Conservation (phyloP, 2,113 vertebrate species). For the Zapus hudsonius region DNA sequence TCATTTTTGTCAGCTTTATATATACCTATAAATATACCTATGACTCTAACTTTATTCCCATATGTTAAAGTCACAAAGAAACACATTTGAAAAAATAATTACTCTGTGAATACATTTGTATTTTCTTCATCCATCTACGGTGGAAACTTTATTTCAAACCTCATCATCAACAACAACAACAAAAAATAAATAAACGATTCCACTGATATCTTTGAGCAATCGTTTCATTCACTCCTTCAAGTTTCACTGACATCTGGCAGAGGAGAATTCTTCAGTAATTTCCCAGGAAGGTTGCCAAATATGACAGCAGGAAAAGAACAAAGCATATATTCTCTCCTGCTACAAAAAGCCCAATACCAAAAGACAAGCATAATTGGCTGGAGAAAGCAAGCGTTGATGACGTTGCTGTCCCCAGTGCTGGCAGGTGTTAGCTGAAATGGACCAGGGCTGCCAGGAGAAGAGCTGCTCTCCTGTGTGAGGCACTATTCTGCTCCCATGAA, state of each 20-base stretch:
- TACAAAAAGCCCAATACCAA: conserved; percentile 46
- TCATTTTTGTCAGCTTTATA: neutral
- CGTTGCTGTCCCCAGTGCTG: neutral
- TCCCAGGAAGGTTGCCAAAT: conserved; percentile 58
- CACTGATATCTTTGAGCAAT: neutral
- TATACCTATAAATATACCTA: neutral
- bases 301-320: conserved; percentile 36
- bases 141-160: neutral
- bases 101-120: neutral
- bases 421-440: conserved; percentile 28
- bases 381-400: conserved; percentile 43
- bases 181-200: neutral
- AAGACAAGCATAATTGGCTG: conserved; percentile 46
- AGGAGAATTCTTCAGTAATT: conserved; percentile 56
- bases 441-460: neutral
- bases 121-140: neutral
- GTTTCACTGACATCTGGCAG: conserved; percentile 52
- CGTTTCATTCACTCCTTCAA: conserved; percentile 48
- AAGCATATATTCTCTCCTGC: conserved; percentile 17
- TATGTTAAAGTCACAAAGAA: neutral
- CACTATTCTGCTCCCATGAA: neutral
- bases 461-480: neutral
- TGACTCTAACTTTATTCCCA: neutral
- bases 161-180: neutral
- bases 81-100: neutral